A percentile compares a stretch with the other conserved stretches of the same genome.
Conservation (phyloP, 2,113 vertebrate species). For the Piliocolobus tephrosceles region DNA sequence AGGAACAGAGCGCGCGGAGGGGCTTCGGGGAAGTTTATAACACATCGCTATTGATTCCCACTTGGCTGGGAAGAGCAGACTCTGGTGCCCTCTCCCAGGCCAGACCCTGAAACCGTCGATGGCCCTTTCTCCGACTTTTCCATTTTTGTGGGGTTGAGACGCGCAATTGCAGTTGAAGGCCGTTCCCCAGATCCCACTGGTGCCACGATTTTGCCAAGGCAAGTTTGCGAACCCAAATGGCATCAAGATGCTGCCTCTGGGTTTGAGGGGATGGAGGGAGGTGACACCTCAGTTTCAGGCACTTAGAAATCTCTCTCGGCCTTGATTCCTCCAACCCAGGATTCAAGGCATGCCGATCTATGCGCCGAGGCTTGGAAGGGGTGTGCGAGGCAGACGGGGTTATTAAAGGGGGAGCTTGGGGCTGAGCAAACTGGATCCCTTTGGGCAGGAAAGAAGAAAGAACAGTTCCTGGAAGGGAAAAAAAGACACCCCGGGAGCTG, state of each 20-base stretch:
- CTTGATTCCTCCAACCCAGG: background rate
- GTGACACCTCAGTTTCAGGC: background rate
- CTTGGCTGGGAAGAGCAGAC: conserved; percentile 26
- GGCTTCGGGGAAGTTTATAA: conserved; percentile 32
- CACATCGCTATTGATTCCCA: background rate
- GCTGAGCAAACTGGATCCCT: conserved; percentile 7
- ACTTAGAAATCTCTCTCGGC: background rate
- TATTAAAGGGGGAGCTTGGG: background rate
- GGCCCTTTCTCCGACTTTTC: background rate
- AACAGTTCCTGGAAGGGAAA: background rate
- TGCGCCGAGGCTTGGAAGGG: background rate
- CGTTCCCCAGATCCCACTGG: background rate
- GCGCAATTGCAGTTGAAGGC: background rate
- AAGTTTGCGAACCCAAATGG: conserved; percentile 42
- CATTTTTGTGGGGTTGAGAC: conserved; percentile 1
- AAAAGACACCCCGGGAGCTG: background rate
- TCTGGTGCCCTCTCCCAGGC: background rate
- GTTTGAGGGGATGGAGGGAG: background rate
- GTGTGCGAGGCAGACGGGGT: background rate
- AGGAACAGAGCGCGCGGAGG: background rate
- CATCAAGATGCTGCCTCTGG: background rate
- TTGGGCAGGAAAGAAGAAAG: background rate
- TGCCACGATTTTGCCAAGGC: background rate
- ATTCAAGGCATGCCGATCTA: background rate
- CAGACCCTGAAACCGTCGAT: background rate